Percentiles rank a stretch among this genome's conserved stretches.
Evolutionary conservation across 2,113 vertebrate species (phyloP).

Genomic region (Hystrix brachyura): DNA sequence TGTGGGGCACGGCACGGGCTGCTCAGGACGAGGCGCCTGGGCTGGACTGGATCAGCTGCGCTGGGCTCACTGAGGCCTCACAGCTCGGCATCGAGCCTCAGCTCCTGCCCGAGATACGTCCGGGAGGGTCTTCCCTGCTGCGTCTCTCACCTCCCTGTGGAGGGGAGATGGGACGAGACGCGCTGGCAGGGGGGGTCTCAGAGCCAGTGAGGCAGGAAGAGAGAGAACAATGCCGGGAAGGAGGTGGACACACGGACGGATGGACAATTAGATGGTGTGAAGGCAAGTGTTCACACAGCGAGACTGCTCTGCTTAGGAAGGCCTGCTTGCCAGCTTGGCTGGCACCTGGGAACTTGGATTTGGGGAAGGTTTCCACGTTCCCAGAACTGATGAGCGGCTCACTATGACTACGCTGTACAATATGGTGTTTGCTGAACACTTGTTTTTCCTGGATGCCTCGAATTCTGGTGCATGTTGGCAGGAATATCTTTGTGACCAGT

Average conservation of each 20-base stretch:
- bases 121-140: no score
- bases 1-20: accelerated
- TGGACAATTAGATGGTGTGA: background rate
- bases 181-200: background rate
- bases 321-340: no score
- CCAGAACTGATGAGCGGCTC: background rate
- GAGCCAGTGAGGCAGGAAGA: background rate
- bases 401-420: background rate
- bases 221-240: no score
- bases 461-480: background rate
- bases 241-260: no score
- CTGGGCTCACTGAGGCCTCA: background rate
- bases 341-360: background rate
- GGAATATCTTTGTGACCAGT: background rate
- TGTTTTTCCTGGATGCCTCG: background rate
- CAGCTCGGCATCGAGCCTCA: background rate
- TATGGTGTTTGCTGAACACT: background rate
- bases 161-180: background rate
- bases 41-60: background rate
- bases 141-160: no score
- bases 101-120: background rate
- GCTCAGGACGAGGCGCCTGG: no score
- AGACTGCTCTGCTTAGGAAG: background rate
- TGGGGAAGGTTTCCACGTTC: background rate
- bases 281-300: background rate